phyloP scores from a whole-genome alignment of 2,113 vertebrate genomes.

The Malurus cyaneus region DNA sequence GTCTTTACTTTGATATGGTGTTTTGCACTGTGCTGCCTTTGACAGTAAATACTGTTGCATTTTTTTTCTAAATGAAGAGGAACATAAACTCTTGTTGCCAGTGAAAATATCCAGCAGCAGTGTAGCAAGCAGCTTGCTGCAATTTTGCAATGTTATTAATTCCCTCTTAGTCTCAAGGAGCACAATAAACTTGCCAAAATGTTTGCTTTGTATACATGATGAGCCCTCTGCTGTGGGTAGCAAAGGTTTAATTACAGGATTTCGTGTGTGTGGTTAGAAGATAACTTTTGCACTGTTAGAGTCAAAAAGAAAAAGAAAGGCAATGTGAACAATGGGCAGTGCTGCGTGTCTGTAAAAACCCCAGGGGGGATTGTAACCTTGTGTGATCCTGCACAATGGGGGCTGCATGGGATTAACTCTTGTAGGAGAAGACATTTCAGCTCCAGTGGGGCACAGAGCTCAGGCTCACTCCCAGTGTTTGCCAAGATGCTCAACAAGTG shows the following conservation, averaged over 20 bases:
- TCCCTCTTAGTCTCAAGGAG: constrained; percentile 15
- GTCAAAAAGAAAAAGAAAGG: background rate
- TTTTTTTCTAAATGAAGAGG: background rate
- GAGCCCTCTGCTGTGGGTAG: constrained; percentile 7
- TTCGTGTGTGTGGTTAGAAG: background rate
- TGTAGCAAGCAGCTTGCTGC: background rate
- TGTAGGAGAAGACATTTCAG: background rate
- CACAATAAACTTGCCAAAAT: constrained; percentile 34
- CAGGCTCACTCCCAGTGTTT: background rate
- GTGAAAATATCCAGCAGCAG: constrained; percentile 30
- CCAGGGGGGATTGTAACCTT: background rate
- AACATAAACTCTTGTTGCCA: background rate
- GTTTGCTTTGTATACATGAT: constrained; percentile 26
- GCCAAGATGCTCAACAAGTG: background rate
- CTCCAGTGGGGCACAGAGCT: background rate
- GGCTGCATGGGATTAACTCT: background rate
- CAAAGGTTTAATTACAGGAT: constrained; percentile 45
- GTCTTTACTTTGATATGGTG: background rate
- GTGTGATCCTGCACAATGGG: background rate
- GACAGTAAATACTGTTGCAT: background rate
- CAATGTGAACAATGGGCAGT: background rate
- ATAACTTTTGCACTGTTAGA: background rate
- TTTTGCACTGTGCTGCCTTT: background rate
- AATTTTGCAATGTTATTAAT: constrained; percentile 42
- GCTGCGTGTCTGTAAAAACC: background rate